phyloP scores from a whole-genome alignment of 1,140 invertebrate genomes.

The Dinoponera quadriceps region DNA sequence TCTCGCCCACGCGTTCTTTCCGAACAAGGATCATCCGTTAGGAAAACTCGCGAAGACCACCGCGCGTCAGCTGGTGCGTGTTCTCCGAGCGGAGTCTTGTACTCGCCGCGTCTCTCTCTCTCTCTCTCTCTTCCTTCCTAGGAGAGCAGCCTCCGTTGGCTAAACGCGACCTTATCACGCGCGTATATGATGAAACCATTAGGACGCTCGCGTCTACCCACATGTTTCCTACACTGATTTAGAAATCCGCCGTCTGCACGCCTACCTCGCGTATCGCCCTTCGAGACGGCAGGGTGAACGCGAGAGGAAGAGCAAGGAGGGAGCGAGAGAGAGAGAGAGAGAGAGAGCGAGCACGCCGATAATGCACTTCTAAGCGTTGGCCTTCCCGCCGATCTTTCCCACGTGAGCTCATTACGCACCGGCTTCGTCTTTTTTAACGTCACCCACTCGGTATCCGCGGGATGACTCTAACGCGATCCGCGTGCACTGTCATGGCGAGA shows the following conservation, averaged over 20 bases:
- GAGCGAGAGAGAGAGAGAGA: not conserved
- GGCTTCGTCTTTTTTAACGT: conserved; percentile 40
- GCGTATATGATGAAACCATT: conserved; percentile 62
- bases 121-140: conserved; percentile 3
- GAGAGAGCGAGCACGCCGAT: conserved; percentile 4
- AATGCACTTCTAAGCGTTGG: conserved; percentile 51
- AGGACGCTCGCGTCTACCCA: conserved; percentile 40
- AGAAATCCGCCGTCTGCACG: conserved; percentile 40
- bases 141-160: conserved; percentile 7
- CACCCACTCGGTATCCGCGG: conserved; percentile 29
- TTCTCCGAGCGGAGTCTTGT: not conserved
- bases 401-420: conserved; percentile 49
- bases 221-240: conserved; percentile 44
- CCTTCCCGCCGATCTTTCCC: conserved; percentile 44
- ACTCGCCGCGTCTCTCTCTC: not conserved
- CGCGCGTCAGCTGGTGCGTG: conserved; percentile 50
- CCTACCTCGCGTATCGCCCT: conserved; percentile 25
- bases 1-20: conserved; percentile 41
- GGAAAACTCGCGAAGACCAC: conserved; percentile 43
- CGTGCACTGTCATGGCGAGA: conserved; percentile 27
- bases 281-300: not conserved
- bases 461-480: conserved; percentile 28
- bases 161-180: conserved; percentile 58
- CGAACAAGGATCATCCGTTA: conserved; percentile 43
- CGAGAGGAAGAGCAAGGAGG: not conserved